phyloP scores from a whole-genome alignment of 2,113 vertebrate species.

The Ammospiza nelsoni region DNA sequence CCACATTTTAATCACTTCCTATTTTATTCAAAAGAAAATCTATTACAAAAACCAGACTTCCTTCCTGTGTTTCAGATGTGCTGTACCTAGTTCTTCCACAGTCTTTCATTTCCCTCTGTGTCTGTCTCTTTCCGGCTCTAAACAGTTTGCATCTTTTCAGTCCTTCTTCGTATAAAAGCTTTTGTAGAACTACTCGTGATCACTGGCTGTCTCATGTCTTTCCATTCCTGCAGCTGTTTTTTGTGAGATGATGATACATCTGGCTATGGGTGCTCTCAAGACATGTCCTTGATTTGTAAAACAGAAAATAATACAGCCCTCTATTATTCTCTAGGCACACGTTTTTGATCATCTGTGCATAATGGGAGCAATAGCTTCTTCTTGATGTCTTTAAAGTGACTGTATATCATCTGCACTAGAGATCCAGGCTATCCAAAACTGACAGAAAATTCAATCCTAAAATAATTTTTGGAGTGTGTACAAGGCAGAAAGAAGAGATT shows the following conservation, averaged over 20 bases:
- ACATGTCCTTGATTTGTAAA: background rate
- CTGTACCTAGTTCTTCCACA: background rate
- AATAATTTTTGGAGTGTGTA: background rate
- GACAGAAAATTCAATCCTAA: constrained; percentile 6
- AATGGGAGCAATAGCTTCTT: background rate
- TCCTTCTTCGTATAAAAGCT: background rate
- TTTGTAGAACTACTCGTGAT: background rate
- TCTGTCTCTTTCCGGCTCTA: background rate
- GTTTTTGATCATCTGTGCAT: constrained; percentile 8
- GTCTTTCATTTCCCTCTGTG: background rate
- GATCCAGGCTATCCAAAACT: background rate
- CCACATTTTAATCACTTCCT: constrained; percentile 8
- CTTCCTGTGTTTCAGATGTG: background rate
- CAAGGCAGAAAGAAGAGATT: constrained; percentile 16
- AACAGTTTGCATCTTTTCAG: constrained; percentile 10
- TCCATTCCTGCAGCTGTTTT: background rate
- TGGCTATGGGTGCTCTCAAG: background rate
- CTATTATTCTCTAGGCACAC: background rate
- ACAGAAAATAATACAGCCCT: background rate
- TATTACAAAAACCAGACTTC: background rate
- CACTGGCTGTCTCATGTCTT: background rate
- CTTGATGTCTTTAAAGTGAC: constrained; percentile 11
- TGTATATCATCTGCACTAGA: background rate
- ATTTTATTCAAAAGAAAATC: constrained; percentile 14
- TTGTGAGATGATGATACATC: background rate